Evolutionary conservation across 2,113 vertebrate genomes (phyloP), one percentile per base, ranked within the genome.

Genomic region (Spea bombifrons): DNA sequence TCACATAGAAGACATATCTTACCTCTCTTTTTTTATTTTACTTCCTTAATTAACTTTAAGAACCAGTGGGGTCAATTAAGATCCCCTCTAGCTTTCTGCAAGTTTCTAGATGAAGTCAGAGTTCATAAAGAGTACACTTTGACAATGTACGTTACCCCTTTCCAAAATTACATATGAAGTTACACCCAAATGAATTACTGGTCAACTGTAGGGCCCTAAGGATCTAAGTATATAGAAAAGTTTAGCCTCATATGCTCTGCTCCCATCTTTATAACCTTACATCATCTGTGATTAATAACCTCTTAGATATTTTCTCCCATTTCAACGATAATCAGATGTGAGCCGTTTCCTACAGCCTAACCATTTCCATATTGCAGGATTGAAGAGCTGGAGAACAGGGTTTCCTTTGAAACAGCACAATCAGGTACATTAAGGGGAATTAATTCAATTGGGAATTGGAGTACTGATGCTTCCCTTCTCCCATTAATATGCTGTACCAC

Each of bases 221-320:
- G 64, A 2, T 17, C 66, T 83, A 75, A 59, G 81, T 83, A 81
- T 83, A 84, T 80, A 78, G 76, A 83, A 84, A 59, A 82, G 16
- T 71, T 50, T 71, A 15, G 81, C 76, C 65, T 80, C 73, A 71
- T 53, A 52, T 71, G 68, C 81, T 84, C 81, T 82, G 69, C 48
- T 83, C 81, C 81, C 82, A 81, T 86, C 49, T 84, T 81, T 69
- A 71, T 77, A 84, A 84, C 80, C 65, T 84, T 63, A 65, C 47
- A 77, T 89, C 88, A 91, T 89, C 88, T 91, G 88, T 83, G 83
- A 88, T 78, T 88, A 88, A 90, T 90, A 87, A 85, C 65, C 57
- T 0, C 48, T 52, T 8, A 30, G 30, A 83, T 75, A 78, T 81
- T 3, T 3, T 66, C 7, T 50, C 9, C 82, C 50, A 8, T 70